phyloP scores from a whole-genome alignment of 2,888 invertebrate genomes.

The Sminthurides aquaticus region DNA sequence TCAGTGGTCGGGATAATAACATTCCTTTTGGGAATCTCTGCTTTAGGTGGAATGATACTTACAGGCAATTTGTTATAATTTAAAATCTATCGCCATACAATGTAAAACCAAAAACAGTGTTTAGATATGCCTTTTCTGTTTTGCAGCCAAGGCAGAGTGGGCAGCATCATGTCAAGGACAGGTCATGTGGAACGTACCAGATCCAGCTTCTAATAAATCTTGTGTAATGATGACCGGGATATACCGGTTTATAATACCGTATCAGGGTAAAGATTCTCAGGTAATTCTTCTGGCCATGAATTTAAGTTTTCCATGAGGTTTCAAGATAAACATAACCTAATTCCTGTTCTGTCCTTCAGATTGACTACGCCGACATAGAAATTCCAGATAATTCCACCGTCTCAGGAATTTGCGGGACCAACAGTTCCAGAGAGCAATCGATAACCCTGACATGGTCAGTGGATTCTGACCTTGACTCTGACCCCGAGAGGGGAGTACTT shows the following conservation, averaged over 20 bases:
- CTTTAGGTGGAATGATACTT: not conserved
- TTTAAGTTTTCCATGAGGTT: not conserved
- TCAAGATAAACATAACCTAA: no score
- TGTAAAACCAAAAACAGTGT: no score
- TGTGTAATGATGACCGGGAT: constrained; percentile 20
- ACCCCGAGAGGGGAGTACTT: not conserved
- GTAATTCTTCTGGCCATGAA: no score
- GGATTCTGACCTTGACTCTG: not conserved
- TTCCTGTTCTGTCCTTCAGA: no score
- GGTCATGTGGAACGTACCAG: constrained; percentile 12
- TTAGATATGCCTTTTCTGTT: no score
- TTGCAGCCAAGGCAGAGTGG: constrained; percentile 47
- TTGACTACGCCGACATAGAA: not conserved
- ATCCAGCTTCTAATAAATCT: constrained; percentile 9
- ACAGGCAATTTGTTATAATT: no score
- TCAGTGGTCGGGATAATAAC: not conserved
- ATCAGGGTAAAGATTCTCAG: not conserved
- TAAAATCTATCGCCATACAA: no score
- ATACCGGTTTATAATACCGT: constrained; percentile 12
- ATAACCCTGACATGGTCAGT: constrained; percentile 17
- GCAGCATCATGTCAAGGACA: constrained; percentile 46
- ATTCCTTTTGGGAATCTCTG: not conserved
- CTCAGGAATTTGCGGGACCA: constrained; percentile 12
- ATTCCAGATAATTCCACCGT: constrained; percentile 6
- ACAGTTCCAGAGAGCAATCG: constrained; percentile 1